Percentiles rank a stretch among this genome's conserved stretches.
phyloP scores from a whole-genome alignment of 2,797 vertebrate species.

The Spinus pinus region DNA sequence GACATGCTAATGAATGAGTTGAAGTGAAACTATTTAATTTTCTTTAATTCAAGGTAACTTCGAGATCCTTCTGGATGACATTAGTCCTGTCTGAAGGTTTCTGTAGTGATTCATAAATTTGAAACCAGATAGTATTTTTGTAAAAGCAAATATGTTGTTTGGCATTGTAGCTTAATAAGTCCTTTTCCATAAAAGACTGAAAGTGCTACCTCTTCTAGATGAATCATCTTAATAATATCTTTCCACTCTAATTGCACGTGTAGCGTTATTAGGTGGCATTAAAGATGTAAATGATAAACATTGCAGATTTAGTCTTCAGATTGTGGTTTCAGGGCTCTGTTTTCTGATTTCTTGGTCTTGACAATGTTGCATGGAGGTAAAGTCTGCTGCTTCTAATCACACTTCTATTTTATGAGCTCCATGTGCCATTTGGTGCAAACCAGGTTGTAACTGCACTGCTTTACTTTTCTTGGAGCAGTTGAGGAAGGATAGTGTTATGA shows the following conservation, averaged over 20 bases:
- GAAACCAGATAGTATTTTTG: background rate
- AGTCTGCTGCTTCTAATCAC: constrained; percentile 1
- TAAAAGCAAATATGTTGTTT: background rate
- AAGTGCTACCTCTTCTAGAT: constrained; percentile 5
- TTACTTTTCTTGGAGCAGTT: background rate
- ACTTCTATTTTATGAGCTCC: constrained; percentile 10
- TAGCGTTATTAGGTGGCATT: constrained; percentile 15
- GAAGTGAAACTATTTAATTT: background rate
- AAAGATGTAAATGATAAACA: constrained; percentile 26
- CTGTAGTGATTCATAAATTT: constrained; percentile 52
- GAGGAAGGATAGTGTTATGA: background rate
- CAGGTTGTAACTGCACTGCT: background rate
- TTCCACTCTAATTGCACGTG: constrained; percentile 18
- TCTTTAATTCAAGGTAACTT: background rate
- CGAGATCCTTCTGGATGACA: background rate
- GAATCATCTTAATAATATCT: constrained; percentile 35
- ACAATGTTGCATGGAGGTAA: background rate
- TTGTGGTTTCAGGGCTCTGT: constrained; percentile 15
- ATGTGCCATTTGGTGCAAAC: background rate
- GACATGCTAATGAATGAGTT: background rate
- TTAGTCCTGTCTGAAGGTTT: constrained; percentile 62
- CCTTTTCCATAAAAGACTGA: constrained; percentile 14
- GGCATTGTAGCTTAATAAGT: background rate
- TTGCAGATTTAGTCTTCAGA: background rate
- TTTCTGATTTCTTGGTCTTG: constrained; percentile 15